Percentiles rank a stretch among this genome's conserved stretches.
Conservation (phyloP, 2,888 invertebrate species). For the Epinotia nisella region DNA sequence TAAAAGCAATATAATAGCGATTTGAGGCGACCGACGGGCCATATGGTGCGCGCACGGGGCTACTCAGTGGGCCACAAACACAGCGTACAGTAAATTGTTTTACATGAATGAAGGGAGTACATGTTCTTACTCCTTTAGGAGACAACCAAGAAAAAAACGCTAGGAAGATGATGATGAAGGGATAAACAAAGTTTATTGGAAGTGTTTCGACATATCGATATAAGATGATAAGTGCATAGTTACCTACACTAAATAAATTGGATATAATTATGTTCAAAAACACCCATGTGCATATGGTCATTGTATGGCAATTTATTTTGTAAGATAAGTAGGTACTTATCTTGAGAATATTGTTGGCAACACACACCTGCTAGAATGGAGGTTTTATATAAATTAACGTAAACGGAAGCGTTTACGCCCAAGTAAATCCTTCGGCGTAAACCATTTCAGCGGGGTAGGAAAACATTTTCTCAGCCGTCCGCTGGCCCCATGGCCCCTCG, state of each 20-base stretch:
- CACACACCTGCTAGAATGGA: too few relatives aligned
- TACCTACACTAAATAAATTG: neutral
- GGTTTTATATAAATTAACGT: too few relatives aligned
- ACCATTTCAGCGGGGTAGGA: neutral
- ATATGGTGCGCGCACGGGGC: conserved; percentile 78
- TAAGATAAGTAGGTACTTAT: neutral
- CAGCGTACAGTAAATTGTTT: neutral
- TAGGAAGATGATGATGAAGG: neutral
- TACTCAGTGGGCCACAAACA: conserved; percentile 58
- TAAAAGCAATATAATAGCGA: conserved; percentile 85
- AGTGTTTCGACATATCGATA: too few relatives aligned
- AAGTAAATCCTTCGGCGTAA: neutral
- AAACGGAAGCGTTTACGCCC: too few relatives aligned
- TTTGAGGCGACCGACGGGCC: conserved; percentile 77
- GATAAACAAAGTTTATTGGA: neutral
- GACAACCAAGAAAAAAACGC: neutral
- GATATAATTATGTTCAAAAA: neutral
- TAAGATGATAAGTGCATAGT: too few relatives aligned
- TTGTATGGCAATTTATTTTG: neutral
- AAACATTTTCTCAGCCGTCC: neutral
- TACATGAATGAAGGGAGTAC: neutral
- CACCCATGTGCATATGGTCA: neutral
- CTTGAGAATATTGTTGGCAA: too few relatives aligned
- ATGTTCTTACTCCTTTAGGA: too few relatives aligned
- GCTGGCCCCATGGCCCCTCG: conserved; percentile 55